Evolutionary conservation across 2,797 vertebrate genomes (phyloP).

Genomic region (Lutjanus campechanus): DNA sequence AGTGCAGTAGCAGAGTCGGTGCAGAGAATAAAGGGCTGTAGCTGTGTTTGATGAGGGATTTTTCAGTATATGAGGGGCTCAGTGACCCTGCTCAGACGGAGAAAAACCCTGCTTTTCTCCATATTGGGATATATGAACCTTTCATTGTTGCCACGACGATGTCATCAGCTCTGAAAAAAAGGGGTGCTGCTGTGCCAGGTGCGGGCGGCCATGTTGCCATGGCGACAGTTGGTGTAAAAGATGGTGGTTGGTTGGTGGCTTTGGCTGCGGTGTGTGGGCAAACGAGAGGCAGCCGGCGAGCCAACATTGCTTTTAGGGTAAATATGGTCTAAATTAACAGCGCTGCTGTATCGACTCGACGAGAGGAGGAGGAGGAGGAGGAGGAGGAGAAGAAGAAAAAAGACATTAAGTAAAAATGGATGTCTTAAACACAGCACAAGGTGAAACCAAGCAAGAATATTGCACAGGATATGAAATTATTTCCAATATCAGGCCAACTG

Average conservation of each 20-base stretch:
- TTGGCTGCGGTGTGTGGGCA: slow-evolving; percentile 65
- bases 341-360: slow-evolving; percentile 24
- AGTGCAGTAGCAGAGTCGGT: background rate
- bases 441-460: slow-evolving; percentile 74
- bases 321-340: slow-evolving; percentile 61
- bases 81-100: slow-evolving; percentile 6
- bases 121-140: slow-evolving; percentile 53
- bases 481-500: slow-evolving; percentile 78
- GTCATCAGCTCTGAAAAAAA: slow-evolving; percentile 67
- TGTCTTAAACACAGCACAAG: slow-evolving; percentile 72
- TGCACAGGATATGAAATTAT: slow-evolving; percentile 79
- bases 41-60: slow-evolving; percentile 19
- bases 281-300: slow-evolving; percentile 45
- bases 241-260: slow-evolving; percentile 66
- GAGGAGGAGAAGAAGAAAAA: background rate
- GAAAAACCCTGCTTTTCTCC: background rate
- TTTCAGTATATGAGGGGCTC: slow-evolving; percentile 23
- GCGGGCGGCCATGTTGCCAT: slow-evolving; percentile 68
- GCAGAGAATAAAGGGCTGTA: slow-evolving; percentile 5
- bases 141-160: slow-evolving; percentile 75
- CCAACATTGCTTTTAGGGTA: slow-evolving; percentile 64
- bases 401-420: slow-evolving; percentile 63
- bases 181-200: slow-evolving; percentile 59
- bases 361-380: background rate
- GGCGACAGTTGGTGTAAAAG: slow-evolving; percentile 67